Base-by-base conservation (phyloP, 2,113 vertebrate genomes). In the Rhinolophus sinicus region DNA sequence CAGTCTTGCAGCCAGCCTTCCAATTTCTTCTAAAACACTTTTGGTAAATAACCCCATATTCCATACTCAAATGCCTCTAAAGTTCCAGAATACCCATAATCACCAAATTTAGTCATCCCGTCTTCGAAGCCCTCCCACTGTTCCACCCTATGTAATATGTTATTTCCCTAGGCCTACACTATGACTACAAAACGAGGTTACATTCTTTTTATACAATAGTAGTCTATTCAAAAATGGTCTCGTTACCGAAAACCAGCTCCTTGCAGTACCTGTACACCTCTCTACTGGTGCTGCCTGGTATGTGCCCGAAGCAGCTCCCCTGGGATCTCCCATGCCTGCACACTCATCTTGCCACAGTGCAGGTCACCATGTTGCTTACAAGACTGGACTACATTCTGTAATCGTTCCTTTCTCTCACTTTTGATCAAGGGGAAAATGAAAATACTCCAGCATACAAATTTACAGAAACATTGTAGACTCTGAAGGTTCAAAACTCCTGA, bases 1-100 rank as follows among this genome's bases (percentile, higher is more conserved):
- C 52, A 80, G 67, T 50, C 54, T 89, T 92, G 33, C 8, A 75
- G 18, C 22, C 76, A 78, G 80, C 30, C 26, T 64, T 81, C 89
- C 77, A 93, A 70, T 91, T 85, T 93, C 30, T 82, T 77, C 69
- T 58, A 80, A 89, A 83, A 88, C 40, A 77, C 33, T 95, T 95
- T 91, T 54, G 85, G 21, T 77, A 85, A 91, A 64, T 89, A 91
- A 78, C 69, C 6, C 50, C 33, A 6, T 86, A 90, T 73, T 87
- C 73, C 62, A 92, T 44, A 64, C 35, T 86, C 67, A 83, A 93
- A 75, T 78, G n/a, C 33, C 10, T 96, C 83, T 58, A 82, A n/a
- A n/a, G 50, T 94, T 86, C 93, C 10, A 80, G 69, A 87, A 95
- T n/a, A 90, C 21, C n/a, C 58, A 83, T 24, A 78, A 83, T 93